phyloP scores from a whole-genome alignment of 2,797 vertebrate genomes.

The Parauchenoglanis ngamensis region DNA sequence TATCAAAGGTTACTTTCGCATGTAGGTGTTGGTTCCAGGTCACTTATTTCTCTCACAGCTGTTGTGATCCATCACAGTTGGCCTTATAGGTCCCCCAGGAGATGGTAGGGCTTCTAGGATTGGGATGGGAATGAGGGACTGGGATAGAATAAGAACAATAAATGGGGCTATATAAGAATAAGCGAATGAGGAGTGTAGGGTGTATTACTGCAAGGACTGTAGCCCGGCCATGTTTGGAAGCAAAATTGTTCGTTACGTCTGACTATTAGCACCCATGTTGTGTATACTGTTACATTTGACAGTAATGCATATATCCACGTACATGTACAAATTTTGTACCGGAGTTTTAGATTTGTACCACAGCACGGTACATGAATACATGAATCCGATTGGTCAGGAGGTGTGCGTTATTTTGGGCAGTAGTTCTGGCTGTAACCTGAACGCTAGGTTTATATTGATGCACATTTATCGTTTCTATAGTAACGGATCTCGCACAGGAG shows the following conservation, averaged over 20 bases:
- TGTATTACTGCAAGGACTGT: not conserved
- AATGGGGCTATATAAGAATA: not conserved
- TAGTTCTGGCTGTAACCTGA: too few species aligned
- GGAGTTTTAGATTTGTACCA: not conserved
- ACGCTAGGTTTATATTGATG: not conserved
- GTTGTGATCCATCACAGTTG: constrained; percentile 12
- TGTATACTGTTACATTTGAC: not conserved
- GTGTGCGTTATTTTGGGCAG: not conserved
- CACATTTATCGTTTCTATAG: not conserved
- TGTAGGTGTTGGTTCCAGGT: constrained; percentile 6
- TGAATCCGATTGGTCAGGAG: not conserved
- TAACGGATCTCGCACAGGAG: not conserved
- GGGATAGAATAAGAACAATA: not conserved
- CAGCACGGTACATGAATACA: not conserved
- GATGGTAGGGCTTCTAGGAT: not conserved
- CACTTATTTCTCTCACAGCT: not conserved
- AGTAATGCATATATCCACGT: not conserved
- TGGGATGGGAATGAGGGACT: not conserved
- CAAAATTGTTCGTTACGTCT: not conserved
- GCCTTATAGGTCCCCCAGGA: not conserved
- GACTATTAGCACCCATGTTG: not conserved
- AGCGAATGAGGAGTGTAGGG: not conserved
- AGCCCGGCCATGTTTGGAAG: not conserved
- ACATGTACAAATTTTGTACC: not conserved
- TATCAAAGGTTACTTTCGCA: constrained; percentile 10